Base-by-base conservation (phyloP, 2,797 vertebrate species). In the Melanotaenia parkinsoni region DNA sequence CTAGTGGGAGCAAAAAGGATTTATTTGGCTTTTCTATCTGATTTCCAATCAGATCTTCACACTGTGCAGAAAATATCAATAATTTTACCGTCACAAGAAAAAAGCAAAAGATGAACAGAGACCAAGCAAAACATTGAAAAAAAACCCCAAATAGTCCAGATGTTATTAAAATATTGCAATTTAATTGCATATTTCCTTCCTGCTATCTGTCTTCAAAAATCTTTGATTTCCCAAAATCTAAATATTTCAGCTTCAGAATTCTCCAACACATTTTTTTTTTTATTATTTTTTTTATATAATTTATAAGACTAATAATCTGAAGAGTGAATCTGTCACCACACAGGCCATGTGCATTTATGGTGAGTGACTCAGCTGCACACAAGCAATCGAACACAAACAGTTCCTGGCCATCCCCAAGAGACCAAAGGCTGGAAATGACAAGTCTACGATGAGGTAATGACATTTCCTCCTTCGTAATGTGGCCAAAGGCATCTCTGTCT, bases 361-460 rank as follows among this genome's bases (percentile, higher is more conserved):
- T 33, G 22, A 56, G 50, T 76, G 69, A 66, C 69, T 76, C 47
- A 69, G 26, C 50, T 57, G 33, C 61, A 65, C 75, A 57, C 62
- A 70, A 65, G 50, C 69, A 63, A 26, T 40, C 56, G 43, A 24
- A 33, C 70, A 69, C 58, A 82, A 33, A 63, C 77, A 79, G 54
- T 86, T 71, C 70, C 59, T 24, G 0, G 1, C 76, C 58, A 60
- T 82, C 77, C 77, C 85, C 38, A 22, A 51, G 88, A 88, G 72
- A 89, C 70, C 76, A 80, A 85, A 80, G 76, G 58, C 79, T 87
- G 81, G 75, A 83, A 87, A 88, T 87, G 86, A 89, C 89, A 88
- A 83, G 85, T 67, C 77, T 61, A 82, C 85, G 76, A 89, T 88
- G 86, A 89, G 81, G 86, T 91, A 90, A 92, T 90, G 89, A 89